Evolutionary conservation across 2,797 vertebrate genomes (phyloP).

Genomic region (Telmatherina bonti): DNA sequence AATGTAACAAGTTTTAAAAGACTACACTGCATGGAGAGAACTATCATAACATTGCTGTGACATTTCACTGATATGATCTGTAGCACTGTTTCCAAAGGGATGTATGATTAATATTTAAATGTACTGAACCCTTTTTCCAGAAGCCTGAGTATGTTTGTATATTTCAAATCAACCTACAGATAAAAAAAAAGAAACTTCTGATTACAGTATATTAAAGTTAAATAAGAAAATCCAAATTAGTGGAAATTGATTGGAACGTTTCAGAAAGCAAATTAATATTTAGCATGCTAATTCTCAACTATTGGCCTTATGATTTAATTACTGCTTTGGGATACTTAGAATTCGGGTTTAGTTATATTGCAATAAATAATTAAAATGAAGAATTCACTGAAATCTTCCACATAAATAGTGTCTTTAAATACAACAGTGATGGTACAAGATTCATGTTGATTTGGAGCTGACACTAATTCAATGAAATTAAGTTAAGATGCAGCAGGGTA

Average conservation of each 20-base stretch:
- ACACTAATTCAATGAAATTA: slow-evolving; percentile 71
- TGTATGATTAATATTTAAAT: slow-evolving; percentile 56
- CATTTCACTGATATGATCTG: slow-evolving; percentile 31
- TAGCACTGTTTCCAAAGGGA: slow-evolving; percentile 12
- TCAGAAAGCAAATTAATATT: slow-evolving; percentile 35
- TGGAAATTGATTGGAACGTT: slow-evolving; percentile 44
- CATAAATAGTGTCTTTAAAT: slow-evolving; percentile 83
- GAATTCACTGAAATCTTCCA: slow-evolving; percentile 60
- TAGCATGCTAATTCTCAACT: slow-evolving; percentile 48
- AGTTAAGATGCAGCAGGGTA: slow-evolving; percentile 41
- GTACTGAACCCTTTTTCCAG: slow-evolving; percentile 8
- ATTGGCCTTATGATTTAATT: slow-evolving; percentile 59
- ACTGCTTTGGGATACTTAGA: slow-evolving; percentile 43
- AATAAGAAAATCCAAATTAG: slow-evolving; percentile 25
- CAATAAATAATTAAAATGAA: slow-evolving; percentile 83
- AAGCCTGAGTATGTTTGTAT: slow-evolving; percentile 6
- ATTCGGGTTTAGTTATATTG: slow-evolving; percentile 43
- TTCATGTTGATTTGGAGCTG: slow-evolving; percentile 57
- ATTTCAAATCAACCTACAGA: slow-evolving; percentile 40
- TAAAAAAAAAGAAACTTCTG: slow-evolving; percentile 22
- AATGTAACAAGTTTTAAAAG: slow-evolving; percentile 2
- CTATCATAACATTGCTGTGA: slow-evolving; percentile 18
- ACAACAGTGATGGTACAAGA: slow-evolving; percentile 56
- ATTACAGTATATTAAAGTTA: slow-evolving; percentile 39
- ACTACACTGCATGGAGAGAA: slow-evolving; percentile 10